Conservation (phyloP, 2,888 invertebrate genomes). For the Leptinotarsa juncta region DNA sequence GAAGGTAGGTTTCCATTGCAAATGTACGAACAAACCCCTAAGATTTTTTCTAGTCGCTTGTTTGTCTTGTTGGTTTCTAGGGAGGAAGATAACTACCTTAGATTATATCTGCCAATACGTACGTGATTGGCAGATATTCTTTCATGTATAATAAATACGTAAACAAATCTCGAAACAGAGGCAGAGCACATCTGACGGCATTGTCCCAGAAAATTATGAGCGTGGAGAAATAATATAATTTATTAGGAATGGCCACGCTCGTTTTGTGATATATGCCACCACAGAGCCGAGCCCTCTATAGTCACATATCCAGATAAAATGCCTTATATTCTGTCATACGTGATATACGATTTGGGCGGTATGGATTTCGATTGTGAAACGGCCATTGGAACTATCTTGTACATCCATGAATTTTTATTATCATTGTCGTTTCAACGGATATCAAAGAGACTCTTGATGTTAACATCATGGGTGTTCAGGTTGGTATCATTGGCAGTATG, state of each 20-base stretch:
- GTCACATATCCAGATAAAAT: constrained; percentile 19
- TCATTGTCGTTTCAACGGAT: constrained; percentile 1
- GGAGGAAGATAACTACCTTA: too few species aligned
- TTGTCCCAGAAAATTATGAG: constrained; percentile 3
- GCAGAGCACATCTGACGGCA: neutral
- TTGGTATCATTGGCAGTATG: neutral
- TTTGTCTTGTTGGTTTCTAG: too few species aligned
- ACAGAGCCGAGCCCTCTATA: neutral
- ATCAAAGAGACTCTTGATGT: neutral
- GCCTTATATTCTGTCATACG: constrained; percentile 23
- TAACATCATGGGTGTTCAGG: neutral
- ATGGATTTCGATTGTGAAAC: constrained; percentile 17
- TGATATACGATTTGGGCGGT: constrained; percentile 14
- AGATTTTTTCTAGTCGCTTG: too few species aligned
- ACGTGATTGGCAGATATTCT: too few species aligned
- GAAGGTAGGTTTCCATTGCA: too few species aligned
- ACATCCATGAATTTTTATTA: constrained; percentile 26
- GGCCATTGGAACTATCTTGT: constrained; percentile 19
- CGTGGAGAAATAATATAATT: neutral
- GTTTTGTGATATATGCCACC: constrained; percentile 15
- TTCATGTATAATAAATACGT: neutral
- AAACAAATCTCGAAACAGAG: neutral
- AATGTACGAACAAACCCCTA: too few species aligned
- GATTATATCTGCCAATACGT: too few species aligned
- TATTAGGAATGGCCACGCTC: constrained; percentile 2